Evolutionary conservation across 2,113 vertebrate species (phyloP).

Genomic region (Elephantulus edwardii): DNA sequence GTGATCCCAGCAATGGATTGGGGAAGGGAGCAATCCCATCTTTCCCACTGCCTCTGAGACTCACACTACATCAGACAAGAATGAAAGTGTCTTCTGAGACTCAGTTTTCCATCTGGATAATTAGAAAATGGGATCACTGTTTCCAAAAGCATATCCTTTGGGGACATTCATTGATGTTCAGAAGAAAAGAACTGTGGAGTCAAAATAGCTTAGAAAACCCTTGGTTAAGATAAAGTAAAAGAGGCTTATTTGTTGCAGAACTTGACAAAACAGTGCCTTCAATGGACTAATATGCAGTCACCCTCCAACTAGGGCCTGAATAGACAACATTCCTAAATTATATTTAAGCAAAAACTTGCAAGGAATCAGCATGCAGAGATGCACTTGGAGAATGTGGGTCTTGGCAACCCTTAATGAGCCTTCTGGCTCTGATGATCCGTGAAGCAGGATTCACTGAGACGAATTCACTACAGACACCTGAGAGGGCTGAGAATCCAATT

Average conservation of each 20-base stretch:
- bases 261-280: not conserved
- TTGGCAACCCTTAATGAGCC: not conserved
- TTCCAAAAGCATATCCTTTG: not conserved
- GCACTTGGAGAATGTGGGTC: not conserved
- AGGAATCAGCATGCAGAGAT: not conserved
- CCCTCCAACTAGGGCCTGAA: not conserved
- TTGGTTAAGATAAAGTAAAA: not conserved
- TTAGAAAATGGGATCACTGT: not conserved
- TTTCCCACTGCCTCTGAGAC: not conserved
- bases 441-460: not conserved
- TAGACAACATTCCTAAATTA: not conserved
- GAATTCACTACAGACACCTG: not conserved
- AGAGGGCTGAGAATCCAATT: not conserved
- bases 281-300: not conserved
- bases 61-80: not conserved
- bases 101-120: not conserved
- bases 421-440: not conserved
- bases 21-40: not conserved
- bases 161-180: not conserved
- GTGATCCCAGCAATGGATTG: not conserved
- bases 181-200: not conserved
- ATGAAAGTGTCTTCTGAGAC: not conserved
- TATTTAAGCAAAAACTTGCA: not conserved
- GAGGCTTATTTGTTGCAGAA: not conserved
- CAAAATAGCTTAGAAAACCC: not conserved